Conservation (phyloP, 1,140 invertebrate species). For the Penaeus vannamei region DNA sequence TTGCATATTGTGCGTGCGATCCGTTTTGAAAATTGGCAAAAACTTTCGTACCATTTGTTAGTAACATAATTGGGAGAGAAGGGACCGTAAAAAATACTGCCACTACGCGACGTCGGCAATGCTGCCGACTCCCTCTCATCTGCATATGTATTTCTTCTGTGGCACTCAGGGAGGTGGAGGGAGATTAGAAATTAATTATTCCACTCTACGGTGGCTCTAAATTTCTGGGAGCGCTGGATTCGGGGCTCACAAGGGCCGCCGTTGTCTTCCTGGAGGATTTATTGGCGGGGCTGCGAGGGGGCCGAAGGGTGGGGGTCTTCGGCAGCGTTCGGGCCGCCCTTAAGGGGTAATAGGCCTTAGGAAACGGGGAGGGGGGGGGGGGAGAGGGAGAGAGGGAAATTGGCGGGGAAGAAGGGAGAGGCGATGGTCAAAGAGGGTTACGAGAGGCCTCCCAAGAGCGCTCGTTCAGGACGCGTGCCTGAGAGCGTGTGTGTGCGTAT, state of each 20-base stretch:
- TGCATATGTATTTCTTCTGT: conserved; percentile 63
- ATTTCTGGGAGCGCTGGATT: conserved; percentile 49
- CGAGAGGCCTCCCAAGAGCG: not conserved
- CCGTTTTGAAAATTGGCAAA: too few species aligned
- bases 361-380: not conserved
- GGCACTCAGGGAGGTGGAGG: conserved; percentile 56
- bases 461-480: not conserved
- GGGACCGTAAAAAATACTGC: too few species aligned
- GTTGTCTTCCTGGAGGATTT: conserved; percentile 2
- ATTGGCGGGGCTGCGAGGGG: conserved; percentile 3
- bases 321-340: not conserved
- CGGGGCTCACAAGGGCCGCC: conserved; percentile 1
- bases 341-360: not conserved
- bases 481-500: conserved; percentile 1
- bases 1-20: too few species aligned
- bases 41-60: too few species aligned
- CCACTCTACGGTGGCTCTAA: conserved; percentile 56
- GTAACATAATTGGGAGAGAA: too few species aligned
- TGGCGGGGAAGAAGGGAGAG: not conserved
- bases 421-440: too few species aligned
- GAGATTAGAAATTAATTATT: conserved; percentile 66
- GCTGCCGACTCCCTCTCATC: conserved; percentile 56
- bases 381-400: not conserved
- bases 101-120: conserved; percentile 34
- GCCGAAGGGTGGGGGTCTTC: not conserved